A percentile compares a stretch with the other conserved stretches of the same genome.
These are phyloP conservation scores for Phengaris alcon DNA, from an alignment of 2,888 invertebrate genomes.

Conservation along the genomic window DNA sequence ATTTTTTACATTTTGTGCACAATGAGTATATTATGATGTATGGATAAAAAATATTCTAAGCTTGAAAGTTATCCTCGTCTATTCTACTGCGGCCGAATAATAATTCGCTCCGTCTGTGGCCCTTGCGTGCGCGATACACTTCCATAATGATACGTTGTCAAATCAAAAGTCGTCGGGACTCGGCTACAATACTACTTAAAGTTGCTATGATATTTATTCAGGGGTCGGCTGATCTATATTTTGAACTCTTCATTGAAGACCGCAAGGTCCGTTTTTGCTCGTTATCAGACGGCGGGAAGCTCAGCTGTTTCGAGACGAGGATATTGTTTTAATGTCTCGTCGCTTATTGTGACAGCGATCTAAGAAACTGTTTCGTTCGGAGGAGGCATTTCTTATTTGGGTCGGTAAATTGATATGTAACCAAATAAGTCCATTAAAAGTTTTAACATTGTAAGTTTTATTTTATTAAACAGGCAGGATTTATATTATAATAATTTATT, in stretches of 20 bases:
- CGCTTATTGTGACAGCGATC: constrained; percentile 34
- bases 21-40: no score
- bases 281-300: constrained; percentile 32
- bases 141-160: constrained; percentile 29
- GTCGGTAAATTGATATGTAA: not conserved
- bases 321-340: constrained; percentile 38
- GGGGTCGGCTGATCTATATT: not conserved
- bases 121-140: constrained; percentile 25
- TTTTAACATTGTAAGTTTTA: no score
- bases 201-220: constrained; percentile 32
- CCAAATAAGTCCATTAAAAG: no score
- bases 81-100: not conserved
- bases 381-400: constrained; percentile 28
- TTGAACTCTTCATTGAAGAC: constrained; percentile 17
- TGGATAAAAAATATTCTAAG: not conserved
- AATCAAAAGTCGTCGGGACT: constrained; percentile 29
- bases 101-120: not conserved
- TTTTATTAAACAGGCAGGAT: no score
- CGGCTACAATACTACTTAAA: constrained; percentile 33
- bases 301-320: constrained; percentile 41
- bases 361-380: constrained; percentile 25
- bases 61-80: not conserved
- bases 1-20: constrained; percentile 13
- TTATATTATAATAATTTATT: no score
- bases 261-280: constrained; percentile 31